These are phyloP conservation scores for Drosophila vallismaia DNA, from an alignment of 2,888 invertebrate species.

Conservation along the genomic window DNA sequence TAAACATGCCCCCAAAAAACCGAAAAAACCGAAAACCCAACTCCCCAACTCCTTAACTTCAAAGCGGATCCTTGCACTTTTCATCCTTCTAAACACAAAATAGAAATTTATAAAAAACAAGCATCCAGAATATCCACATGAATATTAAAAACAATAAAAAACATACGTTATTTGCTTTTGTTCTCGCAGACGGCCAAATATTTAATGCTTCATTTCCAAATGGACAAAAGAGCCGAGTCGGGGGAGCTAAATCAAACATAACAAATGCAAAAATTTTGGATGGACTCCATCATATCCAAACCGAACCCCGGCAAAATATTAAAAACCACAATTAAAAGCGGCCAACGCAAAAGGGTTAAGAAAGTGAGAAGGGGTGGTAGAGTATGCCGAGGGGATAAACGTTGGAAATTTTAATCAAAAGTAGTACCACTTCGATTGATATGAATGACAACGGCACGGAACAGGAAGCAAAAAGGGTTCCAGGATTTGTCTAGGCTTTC, in stretches of 20 bases:
- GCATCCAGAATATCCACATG: constrained; percentile 36
- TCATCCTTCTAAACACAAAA: neutral
- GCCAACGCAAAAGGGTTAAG: constrained; percentile 34
- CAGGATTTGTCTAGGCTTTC: constrained; percentile 27
- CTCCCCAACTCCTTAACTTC: constrained; percentile 11
- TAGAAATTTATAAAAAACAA: neutral
- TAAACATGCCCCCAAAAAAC: constrained; percentile 51
- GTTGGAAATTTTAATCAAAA: constrained; percentile 79
- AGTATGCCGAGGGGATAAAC: constrained; percentile 6
- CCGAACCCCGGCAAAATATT: constrained; percentile 46
- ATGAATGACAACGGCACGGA: constrained; percentile 51
- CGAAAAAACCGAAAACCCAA: no score
- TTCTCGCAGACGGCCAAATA: constrained; percentile 60
- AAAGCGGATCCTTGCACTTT: constrained; percentile 23
- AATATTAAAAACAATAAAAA: constrained; percentile 73
- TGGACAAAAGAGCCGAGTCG: constrained; percentile 16
- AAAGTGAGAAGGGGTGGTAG: neutral
- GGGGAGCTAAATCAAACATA: constrained; percentile 51
- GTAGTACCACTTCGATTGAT: constrained; percentile 81
- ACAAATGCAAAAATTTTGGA: constrained; percentile 41
- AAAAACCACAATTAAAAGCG: constrained; percentile 77
- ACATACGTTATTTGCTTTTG: constrained; percentile 67
- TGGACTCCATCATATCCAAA: constrained; percentile 1
- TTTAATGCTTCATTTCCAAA: constrained; percentile 70
- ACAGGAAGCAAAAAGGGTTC: constrained; percentile 26